Conservation (phyloP, 1,140 invertebrate species). For the Drosophila lowei region DNA sequence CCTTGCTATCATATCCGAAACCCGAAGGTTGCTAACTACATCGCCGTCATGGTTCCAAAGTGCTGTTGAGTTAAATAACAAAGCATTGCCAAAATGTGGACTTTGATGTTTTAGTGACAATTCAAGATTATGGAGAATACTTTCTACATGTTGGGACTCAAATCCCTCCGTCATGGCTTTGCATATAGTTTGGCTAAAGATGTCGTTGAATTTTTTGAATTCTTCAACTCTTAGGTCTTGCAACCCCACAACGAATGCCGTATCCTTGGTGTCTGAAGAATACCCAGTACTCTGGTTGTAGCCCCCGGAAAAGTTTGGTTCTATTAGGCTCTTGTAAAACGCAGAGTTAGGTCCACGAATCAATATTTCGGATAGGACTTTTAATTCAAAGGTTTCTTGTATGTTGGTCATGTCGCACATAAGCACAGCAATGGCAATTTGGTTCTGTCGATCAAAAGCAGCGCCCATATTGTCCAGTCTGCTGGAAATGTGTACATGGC, state of each 20-base stretch:
- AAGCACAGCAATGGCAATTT: constrained; percentile 90
- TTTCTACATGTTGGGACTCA: constrained; percentile 91
- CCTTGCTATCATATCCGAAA: constrained; percentile 88
- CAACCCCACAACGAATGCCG: constrained; percentile 88
- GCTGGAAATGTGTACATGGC: constrained; percentile 87
- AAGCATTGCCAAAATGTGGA: constrained; percentile 92
- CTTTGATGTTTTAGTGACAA: constrained; percentile 93
- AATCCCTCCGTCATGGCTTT: constrained; percentile 90
- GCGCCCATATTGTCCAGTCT: constrained; percentile 92
- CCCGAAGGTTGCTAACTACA: constrained; percentile 88
- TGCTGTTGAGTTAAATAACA: constrained; percentile 90
- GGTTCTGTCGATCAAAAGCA: constrained; percentile 91
- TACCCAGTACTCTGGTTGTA: constrained; percentile 90
- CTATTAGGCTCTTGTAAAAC: constrained; percentile 95
- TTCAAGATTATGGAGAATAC: constrained; percentile 94
- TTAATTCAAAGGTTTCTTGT: constrained; percentile 91
- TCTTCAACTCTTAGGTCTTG: constrained; percentile 91
- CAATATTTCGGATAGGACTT: constrained; percentile 91
- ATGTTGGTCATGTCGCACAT: constrained; percentile 91
- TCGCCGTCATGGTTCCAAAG: constrained; percentile 95
- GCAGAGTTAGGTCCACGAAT: constrained; percentile 94
- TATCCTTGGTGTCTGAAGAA: constrained; percentile 90
- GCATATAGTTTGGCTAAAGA: constrained; percentile 90
- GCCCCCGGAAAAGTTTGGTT: constrained; percentile 93
- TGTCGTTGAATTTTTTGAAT: constrained; percentile 88